Conservation (phyloP, 2,888 invertebrate genomes). For the Lingula anatina region DNA sequence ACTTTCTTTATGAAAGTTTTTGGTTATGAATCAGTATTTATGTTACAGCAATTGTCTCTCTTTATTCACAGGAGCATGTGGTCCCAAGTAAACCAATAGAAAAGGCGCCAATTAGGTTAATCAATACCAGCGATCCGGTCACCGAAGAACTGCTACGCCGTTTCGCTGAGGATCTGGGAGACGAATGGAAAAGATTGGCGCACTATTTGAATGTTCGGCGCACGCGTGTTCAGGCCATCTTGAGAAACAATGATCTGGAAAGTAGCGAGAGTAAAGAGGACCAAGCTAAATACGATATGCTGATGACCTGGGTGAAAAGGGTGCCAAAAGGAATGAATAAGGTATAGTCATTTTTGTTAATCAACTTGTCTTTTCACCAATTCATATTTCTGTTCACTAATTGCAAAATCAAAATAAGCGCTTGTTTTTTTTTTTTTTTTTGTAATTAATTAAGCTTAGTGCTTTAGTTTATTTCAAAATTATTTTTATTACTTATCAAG, state of each 20-base stretch:
- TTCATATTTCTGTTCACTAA: neutral
- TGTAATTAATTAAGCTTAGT: no score
- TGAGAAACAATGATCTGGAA: conserved; percentile 18
- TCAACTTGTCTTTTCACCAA: neutral
- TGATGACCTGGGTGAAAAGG: conserved; percentile 43
- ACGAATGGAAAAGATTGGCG: conserved; percentile 40
- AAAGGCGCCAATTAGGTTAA: conserved; percentile 28
- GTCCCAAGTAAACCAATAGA: conserved; percentile 16
- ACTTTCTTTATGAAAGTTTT: neutral
- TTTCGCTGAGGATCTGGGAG: conserved; percentile 35
- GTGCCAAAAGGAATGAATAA: conserved; percentile 37
- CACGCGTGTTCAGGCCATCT: conserved; percentile 28
- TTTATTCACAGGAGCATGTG: no score
- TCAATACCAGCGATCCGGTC: conserved; percentile 25
- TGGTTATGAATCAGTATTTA: neutral
- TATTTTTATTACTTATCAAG: no score
- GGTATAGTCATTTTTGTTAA: conserved; percentile 15
- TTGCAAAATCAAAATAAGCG: neutral
- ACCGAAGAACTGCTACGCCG: conserved; percentile 26
- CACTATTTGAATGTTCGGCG: conserved; percentile 31
- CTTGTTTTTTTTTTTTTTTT: no score
- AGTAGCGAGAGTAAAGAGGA: conserved; percentile 19
- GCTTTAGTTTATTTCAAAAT: no score
- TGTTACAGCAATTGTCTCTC: neutral
- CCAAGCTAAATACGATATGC: conserved; percentile 37